These are phyloP conservation scores for Melanotaenia nigrans DNA, from an alignment of 2,797 vertebrate species.

Conservation along the genomic window DNA sequence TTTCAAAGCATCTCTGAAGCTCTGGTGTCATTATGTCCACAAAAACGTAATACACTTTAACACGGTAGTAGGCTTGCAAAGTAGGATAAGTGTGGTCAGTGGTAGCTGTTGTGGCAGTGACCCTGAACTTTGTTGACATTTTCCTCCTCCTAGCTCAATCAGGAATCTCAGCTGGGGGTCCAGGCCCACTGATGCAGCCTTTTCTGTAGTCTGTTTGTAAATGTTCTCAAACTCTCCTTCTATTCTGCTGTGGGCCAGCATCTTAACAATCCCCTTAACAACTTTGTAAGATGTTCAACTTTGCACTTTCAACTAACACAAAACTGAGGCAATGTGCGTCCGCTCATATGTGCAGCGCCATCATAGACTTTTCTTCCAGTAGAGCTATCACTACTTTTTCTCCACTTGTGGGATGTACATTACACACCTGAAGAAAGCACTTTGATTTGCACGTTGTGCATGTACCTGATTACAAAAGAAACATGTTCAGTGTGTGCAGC, in stretches of 20 bases:
- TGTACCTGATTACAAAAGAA: conserved; percentile 10
- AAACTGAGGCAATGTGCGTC: conserved; percentile 14
- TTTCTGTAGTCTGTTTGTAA: conserved; percentile 33
- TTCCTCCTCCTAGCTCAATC: not conserved
- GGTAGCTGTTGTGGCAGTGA: not conserved
- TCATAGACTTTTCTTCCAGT: conserved; percentile 5
- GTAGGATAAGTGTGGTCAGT: not conserved
- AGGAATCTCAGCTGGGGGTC: not conserved
- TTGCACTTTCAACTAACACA: conserved; percentile 27
- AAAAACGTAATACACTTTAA: not conserved
- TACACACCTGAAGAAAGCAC: conserved; percentile 27
- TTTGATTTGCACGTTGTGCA: conserved; percentile 27
- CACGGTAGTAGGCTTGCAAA: not conserved
- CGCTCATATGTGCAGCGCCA: not conserved
- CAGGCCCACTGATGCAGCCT: conserved; percentile 37
- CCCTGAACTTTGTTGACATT: not conserved
- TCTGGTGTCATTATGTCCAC: conserved; percentile 4
- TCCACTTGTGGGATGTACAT: not conserved
- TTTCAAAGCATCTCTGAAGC: conserved; percentile 1
- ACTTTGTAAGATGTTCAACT: conserved; percentile 15
- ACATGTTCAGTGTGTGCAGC: conserved; percentile 21
- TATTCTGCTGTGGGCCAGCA: conserved; percentile 37
- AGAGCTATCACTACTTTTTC: conserved; percentile 3
- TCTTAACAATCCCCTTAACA: conserved; percentile 23
- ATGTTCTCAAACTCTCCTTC: conserved; percentile 34